Evolutionary conservation across 2,888 invertebrate species (phyloP).

Genomic region (Atethmia centrago): DNA sequence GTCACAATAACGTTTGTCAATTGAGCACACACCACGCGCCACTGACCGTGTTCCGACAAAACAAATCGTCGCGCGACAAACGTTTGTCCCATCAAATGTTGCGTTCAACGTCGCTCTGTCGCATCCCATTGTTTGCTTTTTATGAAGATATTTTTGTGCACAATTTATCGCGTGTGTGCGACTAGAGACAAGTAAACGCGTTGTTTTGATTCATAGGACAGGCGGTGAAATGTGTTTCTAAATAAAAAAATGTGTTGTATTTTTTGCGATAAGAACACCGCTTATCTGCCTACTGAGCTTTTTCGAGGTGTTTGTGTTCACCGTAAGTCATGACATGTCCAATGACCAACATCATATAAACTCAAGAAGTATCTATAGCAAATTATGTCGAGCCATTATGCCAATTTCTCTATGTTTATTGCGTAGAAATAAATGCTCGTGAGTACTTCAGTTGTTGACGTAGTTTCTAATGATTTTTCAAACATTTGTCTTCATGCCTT

Average conservation of each 20-base stretch:
- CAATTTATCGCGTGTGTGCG: slow-evolving; percentile 57
- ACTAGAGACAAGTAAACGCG: slow-evolving; percentile 43
- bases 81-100: slow-evolving; percentile 64
- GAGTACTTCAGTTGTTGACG: too few relatives aligned
- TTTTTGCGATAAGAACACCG: too few relatives aligned
- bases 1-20: slow-evolving; percentile 54
- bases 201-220: slow-evolving; percentile 46
- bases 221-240: slow-evolving; percentile 10
- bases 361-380: too few relatives aligned
- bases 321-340: too few relatives aligned
- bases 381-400: too few relatives aligned
- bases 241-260: slow-evolving; percentile 1
- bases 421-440: too few relatives aligned
- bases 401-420: too few relatives aligned
- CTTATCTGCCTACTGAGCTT: not conserved
- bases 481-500: too few relatives aligned
- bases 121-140: slow-evolving; percentile 59
- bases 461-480: too few relatives aligned
- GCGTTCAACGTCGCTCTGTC: slow-evolving; percentile 61
- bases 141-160: slow-evolving; percentile 62
- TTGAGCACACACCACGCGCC: slow-evolving; percentile 57
- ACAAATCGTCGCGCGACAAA: slow-evolving; percentile 59
- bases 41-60: slow-evolving; percentile 60
- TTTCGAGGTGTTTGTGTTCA: not conserved
- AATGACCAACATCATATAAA: too few relatives aligned